Evolutionary conservation across 2,888 invertebrate genomes (phyloP).

Genomic region (Eurois occulta): DNA sequence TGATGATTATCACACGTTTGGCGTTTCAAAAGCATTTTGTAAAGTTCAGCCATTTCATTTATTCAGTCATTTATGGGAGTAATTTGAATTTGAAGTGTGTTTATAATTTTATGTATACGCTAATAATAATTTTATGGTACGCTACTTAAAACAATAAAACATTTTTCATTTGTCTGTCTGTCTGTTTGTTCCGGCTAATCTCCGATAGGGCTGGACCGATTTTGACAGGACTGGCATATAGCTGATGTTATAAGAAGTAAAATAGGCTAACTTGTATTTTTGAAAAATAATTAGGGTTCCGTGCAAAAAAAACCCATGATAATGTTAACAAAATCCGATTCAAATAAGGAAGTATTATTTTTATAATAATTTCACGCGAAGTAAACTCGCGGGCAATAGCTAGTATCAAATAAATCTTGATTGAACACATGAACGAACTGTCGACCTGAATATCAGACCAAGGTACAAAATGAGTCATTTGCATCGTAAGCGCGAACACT

Average conservation of each 20-base stretch:
- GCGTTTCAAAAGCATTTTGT: not conserved
- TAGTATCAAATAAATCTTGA: not conserved
- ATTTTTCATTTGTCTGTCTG: too few species aligned
- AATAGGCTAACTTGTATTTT: not conserved
- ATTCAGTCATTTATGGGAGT: too few species aligned
- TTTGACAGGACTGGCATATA: not conserved
- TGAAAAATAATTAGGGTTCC: not conserved
- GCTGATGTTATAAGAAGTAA: not conserved
- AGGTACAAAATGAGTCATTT: conserved; percentile 30
- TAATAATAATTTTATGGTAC: too few species aligned
- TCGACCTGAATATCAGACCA: not conserved
- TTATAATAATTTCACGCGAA: not conserved
- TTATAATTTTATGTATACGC: too few species aligned
- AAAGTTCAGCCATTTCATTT: too few species aligned
- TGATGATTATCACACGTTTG: not conserved
- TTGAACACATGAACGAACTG: not conserved
- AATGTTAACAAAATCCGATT: not conserved
- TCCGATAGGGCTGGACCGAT: not conserved
- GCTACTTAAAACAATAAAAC: too few species aligned
- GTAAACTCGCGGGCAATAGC: not conserved
- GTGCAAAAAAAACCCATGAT: not conserved
- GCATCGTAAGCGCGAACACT: conserved; percentile 14
- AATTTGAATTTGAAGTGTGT: too few species aligned
- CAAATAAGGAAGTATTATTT: not conserved
- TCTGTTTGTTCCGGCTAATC: not conserved